Base-by-base conservation (phyloP, 2,888 invertebrate species). In the Phalera bucephala region DNA sequence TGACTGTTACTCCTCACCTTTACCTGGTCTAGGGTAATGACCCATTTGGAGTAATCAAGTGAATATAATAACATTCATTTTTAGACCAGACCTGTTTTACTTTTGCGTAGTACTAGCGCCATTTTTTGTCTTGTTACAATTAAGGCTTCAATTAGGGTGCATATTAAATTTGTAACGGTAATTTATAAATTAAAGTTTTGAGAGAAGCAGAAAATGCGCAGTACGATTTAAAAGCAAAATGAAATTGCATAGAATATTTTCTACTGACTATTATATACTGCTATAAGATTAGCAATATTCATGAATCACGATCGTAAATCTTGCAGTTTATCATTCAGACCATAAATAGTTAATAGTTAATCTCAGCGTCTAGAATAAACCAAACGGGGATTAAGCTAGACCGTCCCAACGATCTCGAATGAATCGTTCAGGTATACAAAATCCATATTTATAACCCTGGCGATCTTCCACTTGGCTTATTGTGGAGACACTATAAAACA, bases 381-480 rank as follows among this genome's bases (percentile, higher is more conserved):
- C 31, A 41, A 60, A 42, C 49, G 36, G 30, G 32, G 41, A 45
- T 44, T 43, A 43, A 46, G 49, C 52, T 52, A 59, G 57, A 47
- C 53, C 20, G 22, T 28, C 35, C 39, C 41, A 33, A 44, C 42
- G 49, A 33, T 44, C 35, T 36, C 35, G 17, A 8, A 31, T 59
- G 52, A 47, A 45, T 48, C 48, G 54, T 37, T 29, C 55, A 50
- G 47, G 55, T 55, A 52, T 51, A 41, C 27, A 45, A 39, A 42
- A 47, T 56, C 53, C 54, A 58, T 63, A 67, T 66, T 66, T 60
- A 66, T 70, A 68, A 55, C 53, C 39, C 63, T 80, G 81, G 77
- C 77, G 49, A 19, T 37, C 41, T 44, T 60, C 60, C 63, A 62
- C 47, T 53, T 53, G 60, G 60, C 56, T 36, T 47, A 45, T 49